Percentiles rank a stretch among this genome's conserved stretches.
Evolutionary conservation across 23 tunicate species (phyloP).

Genomic region (Aplidium turbinatum): DNA sequence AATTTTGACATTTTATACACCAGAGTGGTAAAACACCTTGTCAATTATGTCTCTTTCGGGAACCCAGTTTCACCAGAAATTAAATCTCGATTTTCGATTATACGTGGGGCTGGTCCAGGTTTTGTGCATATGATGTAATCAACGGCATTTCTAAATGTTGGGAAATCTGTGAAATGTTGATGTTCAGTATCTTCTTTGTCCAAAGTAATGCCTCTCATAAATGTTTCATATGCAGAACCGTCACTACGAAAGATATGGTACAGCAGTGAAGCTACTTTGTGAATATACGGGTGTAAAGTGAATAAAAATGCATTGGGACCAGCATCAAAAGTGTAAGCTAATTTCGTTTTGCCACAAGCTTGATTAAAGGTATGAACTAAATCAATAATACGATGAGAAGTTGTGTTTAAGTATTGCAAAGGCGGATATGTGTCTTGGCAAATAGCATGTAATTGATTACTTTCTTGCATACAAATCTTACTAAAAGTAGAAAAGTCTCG

Average conservation of each 20-base stretch:
- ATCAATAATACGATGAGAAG: conserved; percentile 44
- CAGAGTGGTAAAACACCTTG: no score
- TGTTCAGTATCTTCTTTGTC: neutral
- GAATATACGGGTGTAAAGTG: conserved; percentile 26
- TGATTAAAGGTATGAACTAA: conserved; percentile 76
- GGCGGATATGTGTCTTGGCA: conserved; percentile 88
- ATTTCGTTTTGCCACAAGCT: conserved; percentile 10
- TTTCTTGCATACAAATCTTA: conserved; percentile 74
- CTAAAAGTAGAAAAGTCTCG: conserved; percentile 67
- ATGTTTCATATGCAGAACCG: neutral
- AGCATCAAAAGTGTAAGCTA: conserved; percentile 93
- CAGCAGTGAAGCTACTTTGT: conserved; percentile 46
- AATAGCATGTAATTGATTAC: conserved; percentile 86
- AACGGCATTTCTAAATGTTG: neutral
- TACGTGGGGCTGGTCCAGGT: conserved; percentile 41
- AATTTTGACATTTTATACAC: no score
- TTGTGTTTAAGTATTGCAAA: conserved; percentile 54
- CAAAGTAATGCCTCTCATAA: conserved; percentile 39
- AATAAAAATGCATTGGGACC: conserved; percentile 93
- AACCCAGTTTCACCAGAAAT: conserved; percentile 16
- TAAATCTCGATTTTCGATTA: neutral
- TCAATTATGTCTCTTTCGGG: no score
- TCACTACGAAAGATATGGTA: conserved; percentile 26
- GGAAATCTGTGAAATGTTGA: neutral
- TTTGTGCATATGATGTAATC: conserved; percentile 47